phyloP scores from a whole-genome alignment of 2,113 vertebrate genomes.

The Myocastor coypus region DNA sequence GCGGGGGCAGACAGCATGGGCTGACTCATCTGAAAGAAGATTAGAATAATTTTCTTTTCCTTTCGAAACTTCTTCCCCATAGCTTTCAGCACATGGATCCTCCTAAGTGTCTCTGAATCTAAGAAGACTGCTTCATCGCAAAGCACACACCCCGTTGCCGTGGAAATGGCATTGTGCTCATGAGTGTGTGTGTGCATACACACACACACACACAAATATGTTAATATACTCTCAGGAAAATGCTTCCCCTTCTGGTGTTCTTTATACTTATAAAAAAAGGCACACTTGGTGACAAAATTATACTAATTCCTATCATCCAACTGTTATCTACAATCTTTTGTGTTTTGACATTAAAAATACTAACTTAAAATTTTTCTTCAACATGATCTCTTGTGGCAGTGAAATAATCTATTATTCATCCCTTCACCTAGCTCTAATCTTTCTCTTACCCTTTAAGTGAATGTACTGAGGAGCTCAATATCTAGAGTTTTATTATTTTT shows the following conservation, averaged over 20 bases:
- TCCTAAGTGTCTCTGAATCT: slow-evolving; percentile 72
- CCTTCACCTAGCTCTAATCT: background rate
- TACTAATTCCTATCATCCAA: background rate
- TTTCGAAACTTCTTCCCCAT: slow-evolving; percentile 71
- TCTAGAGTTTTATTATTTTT: background rate
- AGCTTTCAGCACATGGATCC: slow-evolving; percentile 65
- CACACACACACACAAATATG: background rate
- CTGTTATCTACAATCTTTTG: slow-evolving; percentile 1
- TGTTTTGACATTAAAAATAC: slow-evolving; percentile 46
- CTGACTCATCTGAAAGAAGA: slow-evolving; percentile 30
- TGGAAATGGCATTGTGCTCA: slow-evolving; percentile 80
- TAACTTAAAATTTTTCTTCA: slow-evolving; percentile 46
- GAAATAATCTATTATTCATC: slow-evolving; percentile 11
- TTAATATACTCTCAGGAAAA: slow-evolving; percentile 63
- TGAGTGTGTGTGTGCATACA: background rate
- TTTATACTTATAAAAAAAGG: slow-evolving; percentile 58
- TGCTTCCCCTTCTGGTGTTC: slow-evolving; percentile 57
- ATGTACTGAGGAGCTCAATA: background rate
- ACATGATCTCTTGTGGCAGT: background rate
- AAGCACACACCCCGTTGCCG: slow-evolving; percentile 77
- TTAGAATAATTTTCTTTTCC: background rate
- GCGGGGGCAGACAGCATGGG: background rate
- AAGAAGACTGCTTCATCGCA: slow-evolving; percentile 82
- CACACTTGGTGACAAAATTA: slow-evolving; percentile 17
- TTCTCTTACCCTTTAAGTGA: background rate